Percentiles rank a stretch among this genome's conserved stretches.
phyloP scores from a whole-genome alignment of 2,888 invertebrate genomes.

The Aphodius sticticus region DNA sequence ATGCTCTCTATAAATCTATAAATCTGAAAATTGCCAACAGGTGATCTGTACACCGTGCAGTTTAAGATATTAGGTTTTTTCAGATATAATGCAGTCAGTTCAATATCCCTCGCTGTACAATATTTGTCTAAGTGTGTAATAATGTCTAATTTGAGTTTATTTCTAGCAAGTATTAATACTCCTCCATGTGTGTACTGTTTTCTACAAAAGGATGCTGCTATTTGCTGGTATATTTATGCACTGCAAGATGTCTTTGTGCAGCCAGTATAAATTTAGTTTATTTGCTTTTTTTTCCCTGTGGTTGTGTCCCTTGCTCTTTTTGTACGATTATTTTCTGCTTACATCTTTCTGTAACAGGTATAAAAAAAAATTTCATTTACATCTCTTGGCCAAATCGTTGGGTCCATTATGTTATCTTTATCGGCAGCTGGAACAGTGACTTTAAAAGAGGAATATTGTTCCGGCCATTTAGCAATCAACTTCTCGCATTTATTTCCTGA shows the following conservation, averaged over 20 bases:
- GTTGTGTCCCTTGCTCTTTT: not conserved
- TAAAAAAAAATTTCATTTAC: not conserved
- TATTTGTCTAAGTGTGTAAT: not conserved
- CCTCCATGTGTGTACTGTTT: not conserved
- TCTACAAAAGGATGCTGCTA: not conserved
- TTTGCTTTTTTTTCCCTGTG: not conserved
- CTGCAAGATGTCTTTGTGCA: not conserved
- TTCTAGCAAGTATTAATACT: not conserved
- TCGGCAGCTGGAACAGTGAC: not conserved
- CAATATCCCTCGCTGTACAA: not conserved
- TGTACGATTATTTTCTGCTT: not conserved
- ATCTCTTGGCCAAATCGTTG: not conserved
- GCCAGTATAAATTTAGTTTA: not conserved
- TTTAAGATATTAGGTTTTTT: not conserved
- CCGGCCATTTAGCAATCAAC: constrained; percentile 4
- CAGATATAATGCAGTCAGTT: not conserved
- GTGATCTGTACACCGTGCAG: not conserved
- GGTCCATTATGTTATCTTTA: not conserved
- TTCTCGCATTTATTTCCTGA: not conserved
- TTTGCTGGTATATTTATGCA: not conserved
- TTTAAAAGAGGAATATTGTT: not conserved
- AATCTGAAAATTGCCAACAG: not conserved
- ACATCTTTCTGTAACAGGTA: not conserved
- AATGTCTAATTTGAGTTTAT: not conserved
- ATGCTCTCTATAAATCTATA: not conserved